Evolutionary conservation across 37 sponge, comb jelly and placozoan genomes (phyloP), one percentile per base, ranked within the genome.

Genomic region (Spongia lamella): DNA sequence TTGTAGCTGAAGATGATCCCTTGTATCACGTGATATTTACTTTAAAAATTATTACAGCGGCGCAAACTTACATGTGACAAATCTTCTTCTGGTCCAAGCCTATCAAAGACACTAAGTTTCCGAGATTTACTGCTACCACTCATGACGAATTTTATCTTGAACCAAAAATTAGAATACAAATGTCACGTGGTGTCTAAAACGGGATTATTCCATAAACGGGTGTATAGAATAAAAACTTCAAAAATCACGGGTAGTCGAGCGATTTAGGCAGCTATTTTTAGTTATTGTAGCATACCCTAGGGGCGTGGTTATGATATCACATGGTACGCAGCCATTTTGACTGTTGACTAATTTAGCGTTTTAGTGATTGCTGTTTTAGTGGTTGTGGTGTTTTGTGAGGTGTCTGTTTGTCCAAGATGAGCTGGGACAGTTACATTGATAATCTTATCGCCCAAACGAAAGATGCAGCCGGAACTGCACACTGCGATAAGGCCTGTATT

Each of bases 371-470:
- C 39, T n/a, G 14, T 25, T 71, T 14, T 56, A 24, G n/a, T 35
- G 11, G 34, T 63, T 7, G n/a, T 2, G 4, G 20, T 32, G 32
- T 33, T 38, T 68, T n/a, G 50, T 68, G 16, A 20, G 20, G 22
- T 26, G 24, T 14, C 24, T 20, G 26, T 20, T n/a, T 20, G 15
- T 61, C 0, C 21, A 83, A 26, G 24, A 93, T 89, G 90, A 75
- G 73, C 35, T 93, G 94, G 94, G 90, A 93, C 50, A 68, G 80
- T 7, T 93, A 93, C 64, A 57, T 93, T 51, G 94, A 89, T 39
- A 93, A 89, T 84, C 87, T 93, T 35, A 62, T 83, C 9, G 94
- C 87, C 3, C 93, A 92, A 58, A 58, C 78, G 40, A 86, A 86
- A 53, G 87, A 81, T 47, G 73, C 85, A 7, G n/a, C 61, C 34